Base-by-base conservation (phyloP, 2,113 vertebrate genomes). In the Symphodus melops region DNA sequence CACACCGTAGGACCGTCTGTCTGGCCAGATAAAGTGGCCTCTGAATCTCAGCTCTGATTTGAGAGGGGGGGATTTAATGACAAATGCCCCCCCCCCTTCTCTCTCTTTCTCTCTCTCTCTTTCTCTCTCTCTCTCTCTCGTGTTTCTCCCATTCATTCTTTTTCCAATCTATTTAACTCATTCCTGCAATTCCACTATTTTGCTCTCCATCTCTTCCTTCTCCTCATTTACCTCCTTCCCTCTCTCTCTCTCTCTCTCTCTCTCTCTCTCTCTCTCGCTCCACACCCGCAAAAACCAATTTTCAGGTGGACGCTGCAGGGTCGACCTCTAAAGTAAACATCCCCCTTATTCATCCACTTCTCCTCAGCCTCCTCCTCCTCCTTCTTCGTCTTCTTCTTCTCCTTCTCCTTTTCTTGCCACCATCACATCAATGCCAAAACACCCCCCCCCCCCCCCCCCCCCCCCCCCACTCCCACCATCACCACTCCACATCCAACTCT, bases 281-380 rank as follows among this genome's bases (percentile, higher is more conserved):
- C 19, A 28, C 56, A 44, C 49, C 72, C 54, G 69, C 75, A 87
- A 91, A 33, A 93, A 92, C 83, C 87, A 91, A 92, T 93, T 93
- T 93, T 92, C 89, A 92, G 91, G 88, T 84, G 79, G 89, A 84
- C 89, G 86, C 83, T 85, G 92, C 81, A 86, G 81, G 86, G 84
- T 82, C 83, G 65, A 91, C 89, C 91, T 91, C 90, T 73, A 93
- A 92, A 90, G 87, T 85, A 92, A 93, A 92, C 87, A 90, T 63
- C 60, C 70, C 62, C 61, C 83, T 71, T 79, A 63, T 76, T 79
- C 74, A 73, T 78, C 56, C 75, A 77, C 84, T 60, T 77, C 75
- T 71, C 68, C 71, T 75, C 66, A 37, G 48, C 48, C 41, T 17
- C 56, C 61, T 62, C 72, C 77, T 60, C 44, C 55, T 69, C 59